Conservation (phyloP, 2,797 vertebrate species). For the Eurystomus glaucurus region DNA sequence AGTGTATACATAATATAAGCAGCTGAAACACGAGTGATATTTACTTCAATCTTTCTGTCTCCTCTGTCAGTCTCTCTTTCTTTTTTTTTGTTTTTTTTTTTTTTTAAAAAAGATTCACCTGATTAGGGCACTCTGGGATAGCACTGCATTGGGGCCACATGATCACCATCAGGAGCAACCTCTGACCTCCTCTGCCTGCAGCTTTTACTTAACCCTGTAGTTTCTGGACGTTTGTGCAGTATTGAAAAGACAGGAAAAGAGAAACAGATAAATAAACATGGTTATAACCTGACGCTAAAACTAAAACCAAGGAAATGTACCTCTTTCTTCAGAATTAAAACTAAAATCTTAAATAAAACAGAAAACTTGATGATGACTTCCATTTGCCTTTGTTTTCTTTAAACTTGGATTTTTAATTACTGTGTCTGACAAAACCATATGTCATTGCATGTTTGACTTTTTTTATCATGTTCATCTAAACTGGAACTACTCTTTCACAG, state of each 20-base stretch:
- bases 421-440: neutral
- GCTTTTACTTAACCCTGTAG: constrained; percentile 88
- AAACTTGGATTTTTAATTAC: neutral
- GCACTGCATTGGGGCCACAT: constrained; percentile 83
- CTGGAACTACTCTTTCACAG: neutral
- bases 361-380: constrained; percentile 90
- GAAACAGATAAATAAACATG: constrained; percentile 87
- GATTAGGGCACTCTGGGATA: constrained; percentile 82
- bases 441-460: neutral
- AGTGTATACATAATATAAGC: constrained; percentile 78
- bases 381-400: constrained; percentile 55
- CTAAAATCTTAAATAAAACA: constrained; percentile 99
- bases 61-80: constrained; percentile 79
- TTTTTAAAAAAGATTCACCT: constrained; percentile 58
- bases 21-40: constrained; percentile 84
- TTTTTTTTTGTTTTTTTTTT: constrained; percentile 25
- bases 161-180: constrained; percentile 81
- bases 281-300: constrained; percentile 93
- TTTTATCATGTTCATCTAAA: neutral
- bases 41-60: constrained; percentile 82
- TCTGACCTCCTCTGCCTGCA: constrained; percentile 85
- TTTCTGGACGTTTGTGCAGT: constrained; percentile 90
- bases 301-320: constrained; percentile 97
- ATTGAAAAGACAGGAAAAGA: constrained; percentile 88
- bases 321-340: constrained; percentile 99